Evolutionary conservation across 2,113 vertebrate species (phyloP), one percentile per base, ranked within the genome.

Genomic region (Bufo gargarizans): DNA sequence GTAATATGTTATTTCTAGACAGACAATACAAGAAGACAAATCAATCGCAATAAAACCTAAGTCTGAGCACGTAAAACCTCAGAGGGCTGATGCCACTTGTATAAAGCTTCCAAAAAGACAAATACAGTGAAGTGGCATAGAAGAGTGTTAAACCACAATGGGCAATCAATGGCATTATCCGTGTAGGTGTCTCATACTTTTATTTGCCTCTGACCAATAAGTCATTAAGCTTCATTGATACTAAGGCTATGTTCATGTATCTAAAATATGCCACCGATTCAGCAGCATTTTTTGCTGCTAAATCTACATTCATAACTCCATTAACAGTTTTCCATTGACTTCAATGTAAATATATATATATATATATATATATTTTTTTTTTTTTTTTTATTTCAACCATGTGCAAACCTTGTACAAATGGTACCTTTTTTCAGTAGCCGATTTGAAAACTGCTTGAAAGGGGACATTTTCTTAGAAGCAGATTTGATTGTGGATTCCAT

Each of bases 1-100:
- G 84, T 76, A 76, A 77, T 45, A 76, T 58, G 71, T 85, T 77
- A 76, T 85, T 59, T 33, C 45, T 83, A 67, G 61, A 69, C 63
- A 65, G 45, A 65, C n/a, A 49, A 45, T 20, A 85, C 84, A 85
- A 77, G 58, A 19, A 63, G 63, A 67, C 81, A 83, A 22, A 71
- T 84, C 82, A 50, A 53, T 83, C 49, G 61, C 49, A 69, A 55
- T 49, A 65, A 53, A 47, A 83, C 47, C 77, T 79, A n/a, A 19
- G 20, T n/a, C 59, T 79, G 6, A 33, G 12, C n/a, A 79, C 8
- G 2, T 16, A 22, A 67, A 65, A 16, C 50, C 14, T 63, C 22
- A 47, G 19, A 49, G 8, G 43, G 45, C 43, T 49, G 45, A 82
- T 65, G 59, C 17, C 59, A 45, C 56, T 45, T 45, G 9, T 45